Evolutionary conservation across 53 echinoderm and acorn worm species (phyloP).

Genomic region (Hippasteria phrygiana): DNA sequence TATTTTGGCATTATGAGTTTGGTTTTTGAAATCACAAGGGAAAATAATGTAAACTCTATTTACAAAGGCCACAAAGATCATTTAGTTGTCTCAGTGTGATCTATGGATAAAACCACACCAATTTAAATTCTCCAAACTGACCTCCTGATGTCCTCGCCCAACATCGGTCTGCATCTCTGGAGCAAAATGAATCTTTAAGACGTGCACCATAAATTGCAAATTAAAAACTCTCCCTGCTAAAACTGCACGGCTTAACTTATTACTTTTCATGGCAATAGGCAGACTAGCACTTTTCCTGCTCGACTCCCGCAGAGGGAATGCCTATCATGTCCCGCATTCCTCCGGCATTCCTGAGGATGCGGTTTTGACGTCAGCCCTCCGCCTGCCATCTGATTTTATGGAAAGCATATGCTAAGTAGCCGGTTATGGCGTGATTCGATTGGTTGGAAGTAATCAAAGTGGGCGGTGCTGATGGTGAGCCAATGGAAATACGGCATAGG

Average conservation of each 20-base stretch:
- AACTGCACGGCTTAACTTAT: neutral
- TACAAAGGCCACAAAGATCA: no score
- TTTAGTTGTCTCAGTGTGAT: no score
- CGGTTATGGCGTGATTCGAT: conserved; percentile 44
- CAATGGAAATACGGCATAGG: conserved; percentile 30
- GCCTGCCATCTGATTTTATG: conserved; percentile 58
- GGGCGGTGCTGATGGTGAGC: conserved; percentile 25
- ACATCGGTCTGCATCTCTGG: conserved; percentile 2
- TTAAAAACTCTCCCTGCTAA: neutral
- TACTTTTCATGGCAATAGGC: neutral
- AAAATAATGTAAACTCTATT: no score
- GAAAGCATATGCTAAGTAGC: conserved; percentile 54
- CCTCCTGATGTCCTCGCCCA: neutral
- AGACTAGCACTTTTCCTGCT: conserved; percentile 5
- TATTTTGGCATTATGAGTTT: no score
- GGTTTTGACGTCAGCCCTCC: conserved; percentile 76
- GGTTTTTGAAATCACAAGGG: no score
- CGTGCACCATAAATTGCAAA: conserved; percentile 21
- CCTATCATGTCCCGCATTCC: conserved; percentile 82
- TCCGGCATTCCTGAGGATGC: conserved; percentile 70
- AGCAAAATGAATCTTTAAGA: conserved; percentile 25
- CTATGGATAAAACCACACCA: no score
- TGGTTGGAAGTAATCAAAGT: conserved; percentile 81
- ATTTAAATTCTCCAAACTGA: conserved; percentile 67
- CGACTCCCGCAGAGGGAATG: conserved; percentile 47